Conservation (phyloP, 2,888 invertebrate genomes). For the Pollenia angustigena region DNA sequence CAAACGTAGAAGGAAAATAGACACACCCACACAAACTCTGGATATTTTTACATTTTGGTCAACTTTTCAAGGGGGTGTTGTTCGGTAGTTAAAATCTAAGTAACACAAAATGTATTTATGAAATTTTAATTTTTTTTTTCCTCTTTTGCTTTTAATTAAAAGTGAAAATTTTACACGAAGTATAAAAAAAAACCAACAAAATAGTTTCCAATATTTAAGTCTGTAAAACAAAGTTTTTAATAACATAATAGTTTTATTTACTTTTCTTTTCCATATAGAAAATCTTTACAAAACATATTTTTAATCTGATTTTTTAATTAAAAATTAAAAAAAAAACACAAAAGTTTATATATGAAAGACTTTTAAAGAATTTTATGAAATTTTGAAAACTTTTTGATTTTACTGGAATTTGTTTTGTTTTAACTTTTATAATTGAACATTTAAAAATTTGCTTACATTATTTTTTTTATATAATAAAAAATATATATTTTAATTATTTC, state of each 20-base stretch:
- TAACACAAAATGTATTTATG: slow-evolving; percentile 11
- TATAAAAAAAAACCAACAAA: slow-evolving; percentile 52
- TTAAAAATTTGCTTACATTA: not conserved
- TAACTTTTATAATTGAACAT: not conserved
- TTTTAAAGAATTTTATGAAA: too few relatives aligned
- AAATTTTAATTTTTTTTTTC: slow-evolving; percentile 17
- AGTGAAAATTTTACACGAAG: slow-evolving; percentile 19
- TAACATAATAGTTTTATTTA: slow-evolving; percentile 9
- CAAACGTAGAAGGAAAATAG: not conserved
- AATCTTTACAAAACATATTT: not conserved
- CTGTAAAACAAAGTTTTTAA: not conserved
- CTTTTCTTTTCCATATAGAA: not conserved
- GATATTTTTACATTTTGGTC: slow-evolving; percentile 40
- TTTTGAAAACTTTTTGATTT: too few relatives aligned
- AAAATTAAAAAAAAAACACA: not conserved
- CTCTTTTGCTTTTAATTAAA: slow-evolving; percentile 32
- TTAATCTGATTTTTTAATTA: not conserved
- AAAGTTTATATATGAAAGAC: too few relatives aligned
- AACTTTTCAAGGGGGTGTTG: not conserved
- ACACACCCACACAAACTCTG: not conserved
- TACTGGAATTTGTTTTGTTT: not conserved
- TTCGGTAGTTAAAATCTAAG: not conserved
- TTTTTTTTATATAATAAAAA: slow-evolving; percentile 49
- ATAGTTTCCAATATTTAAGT: slow-evolving; percentile 62
- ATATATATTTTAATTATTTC: slow-evolving; percentile 50